Evolutionary conservation across 2,113 vertebrate species (phyloP), one percentile per base, ranked within the genome.

Genomic region (Pluvianellus socialis): DNA sequence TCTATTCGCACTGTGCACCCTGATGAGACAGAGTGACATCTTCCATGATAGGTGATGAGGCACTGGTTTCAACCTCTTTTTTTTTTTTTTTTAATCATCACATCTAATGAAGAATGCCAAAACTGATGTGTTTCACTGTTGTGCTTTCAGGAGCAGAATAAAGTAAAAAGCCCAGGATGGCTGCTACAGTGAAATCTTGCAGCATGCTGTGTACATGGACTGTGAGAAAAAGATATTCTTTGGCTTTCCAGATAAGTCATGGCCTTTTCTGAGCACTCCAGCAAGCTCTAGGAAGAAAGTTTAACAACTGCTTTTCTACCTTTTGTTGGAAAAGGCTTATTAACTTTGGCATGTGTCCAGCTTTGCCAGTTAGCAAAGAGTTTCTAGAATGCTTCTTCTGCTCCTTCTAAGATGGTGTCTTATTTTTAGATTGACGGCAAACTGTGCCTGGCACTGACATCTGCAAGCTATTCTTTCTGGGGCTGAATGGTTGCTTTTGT

Each of bases 401-500:
- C 74, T 94, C 50, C 58, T 79, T 94, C 88, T 91, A 90, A 88
- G 80, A 79, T 55, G 0, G 0, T 42, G 21, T 88, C 84, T 87
- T 97, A 94, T 97, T 96, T 96, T 96, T 90, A 95, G 86, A 92
- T 68, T 94, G 87, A 85, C 88, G 92, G 52, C 33, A 94, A 94
- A 91, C 73, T 94, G 94, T 95, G 92, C 94, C 89, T 95, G 92
- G 86, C 84, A 95, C 91, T 90, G 93, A 95, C 86, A 94, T 95
- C 94, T 94, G 71, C 93, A 95, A 90, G 84, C 95, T 95, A 92
- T 87, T 95, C 87, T 79, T 96, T 94, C 67, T 92, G 89, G 38
- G 67, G 4, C 77, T 97, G 92, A 96, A 97, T 95, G 74, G 74
- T 85, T 74, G 74, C 73, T 94, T 97, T 96, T 97, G 89, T 97